A percentile compares a stretch with the other conserved stretches of the same genome.
These are phyloP conservation scores for Odobenus rosmarus DNA, from an alignment of 2,113 vertebrate genomes.

Conservation along the genomic window DNA sequence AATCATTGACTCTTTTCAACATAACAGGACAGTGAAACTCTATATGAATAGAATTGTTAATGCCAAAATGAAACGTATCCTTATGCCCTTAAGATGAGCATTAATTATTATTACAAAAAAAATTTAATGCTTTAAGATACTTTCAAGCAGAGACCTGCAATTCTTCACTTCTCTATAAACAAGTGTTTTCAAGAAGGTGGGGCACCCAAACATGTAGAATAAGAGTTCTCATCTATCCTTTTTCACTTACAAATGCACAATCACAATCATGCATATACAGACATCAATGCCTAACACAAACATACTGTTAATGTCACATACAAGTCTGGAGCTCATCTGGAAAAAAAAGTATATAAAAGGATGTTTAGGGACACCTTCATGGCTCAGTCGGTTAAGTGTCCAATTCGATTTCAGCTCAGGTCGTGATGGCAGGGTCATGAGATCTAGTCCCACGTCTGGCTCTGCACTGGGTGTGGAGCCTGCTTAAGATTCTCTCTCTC, in stretches of 20 bases:
- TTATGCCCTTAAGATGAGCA: background rate
- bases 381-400: background rate
- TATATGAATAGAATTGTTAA: background rate
- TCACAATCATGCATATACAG: background rate
- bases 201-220: background rate
- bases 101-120: background rate
- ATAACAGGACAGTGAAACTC: background rate
- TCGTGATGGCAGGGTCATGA: background rate
- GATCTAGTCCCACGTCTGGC: background rate
- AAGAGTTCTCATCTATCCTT: background rate
- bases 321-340: background rate
- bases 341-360: background rate
- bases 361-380: background rate
- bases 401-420: background rate
- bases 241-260: background rate
- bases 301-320: background rate
- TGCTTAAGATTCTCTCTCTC: background rate
- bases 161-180: background rate
- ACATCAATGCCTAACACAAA: background rate
- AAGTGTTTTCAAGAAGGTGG: background rate
- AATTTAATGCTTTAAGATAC: background rate
- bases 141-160: background rate
- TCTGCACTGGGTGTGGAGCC: background rate
- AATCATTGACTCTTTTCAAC: slow-evolving; percentile 37
- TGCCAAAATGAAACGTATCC: background rate